phyloP scores from a whole-genome alignment of 2,113 vertebrate species.

The Lepus europaeus region DNA sequence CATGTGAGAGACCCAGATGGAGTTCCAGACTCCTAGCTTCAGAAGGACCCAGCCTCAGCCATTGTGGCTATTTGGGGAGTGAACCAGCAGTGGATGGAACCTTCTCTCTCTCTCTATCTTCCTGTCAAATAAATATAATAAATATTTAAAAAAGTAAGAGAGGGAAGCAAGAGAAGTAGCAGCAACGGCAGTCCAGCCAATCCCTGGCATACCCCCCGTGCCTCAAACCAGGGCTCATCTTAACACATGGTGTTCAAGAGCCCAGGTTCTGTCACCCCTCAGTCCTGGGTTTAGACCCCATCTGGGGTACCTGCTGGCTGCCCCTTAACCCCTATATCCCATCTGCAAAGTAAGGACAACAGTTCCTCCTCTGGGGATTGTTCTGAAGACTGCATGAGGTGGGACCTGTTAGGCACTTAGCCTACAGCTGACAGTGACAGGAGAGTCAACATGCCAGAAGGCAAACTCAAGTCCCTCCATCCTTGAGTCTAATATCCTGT shows the following conservation, averaged over 20 bases:
- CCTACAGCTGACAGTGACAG: neutral
- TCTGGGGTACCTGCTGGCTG: neutral
- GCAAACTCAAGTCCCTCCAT: neutral
- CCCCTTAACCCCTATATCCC: neutral
- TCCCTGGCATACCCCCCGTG: neutral
- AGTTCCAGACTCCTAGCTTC: too few relatives aligned
- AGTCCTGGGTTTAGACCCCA: neutral
- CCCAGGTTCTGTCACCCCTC: neutral
- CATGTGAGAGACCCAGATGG: too few relatives aligned
- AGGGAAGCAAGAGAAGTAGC: neutral
- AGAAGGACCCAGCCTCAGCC: too few relatives aligned
- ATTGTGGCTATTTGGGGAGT: too few relatives aligned
- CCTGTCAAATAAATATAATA: too few relatives aligned
- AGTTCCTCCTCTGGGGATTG: neutral
- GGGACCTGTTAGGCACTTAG: neutral
- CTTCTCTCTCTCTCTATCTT: too few relatives aligned
- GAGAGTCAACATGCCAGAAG: neutral
- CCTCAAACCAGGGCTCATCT: neutral
- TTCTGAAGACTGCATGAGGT: neutral
- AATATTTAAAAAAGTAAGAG: too few relatives aligned
- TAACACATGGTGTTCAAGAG: neutral
- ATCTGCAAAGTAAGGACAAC: neutral
- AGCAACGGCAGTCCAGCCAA: neutral
- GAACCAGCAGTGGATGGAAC: too few relatives aligned
- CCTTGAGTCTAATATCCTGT: neutral